phyloP scores from a whole-genome alignment of 2,113 vertebrate genomes.

The Syrmaticus mikado region DNA sequence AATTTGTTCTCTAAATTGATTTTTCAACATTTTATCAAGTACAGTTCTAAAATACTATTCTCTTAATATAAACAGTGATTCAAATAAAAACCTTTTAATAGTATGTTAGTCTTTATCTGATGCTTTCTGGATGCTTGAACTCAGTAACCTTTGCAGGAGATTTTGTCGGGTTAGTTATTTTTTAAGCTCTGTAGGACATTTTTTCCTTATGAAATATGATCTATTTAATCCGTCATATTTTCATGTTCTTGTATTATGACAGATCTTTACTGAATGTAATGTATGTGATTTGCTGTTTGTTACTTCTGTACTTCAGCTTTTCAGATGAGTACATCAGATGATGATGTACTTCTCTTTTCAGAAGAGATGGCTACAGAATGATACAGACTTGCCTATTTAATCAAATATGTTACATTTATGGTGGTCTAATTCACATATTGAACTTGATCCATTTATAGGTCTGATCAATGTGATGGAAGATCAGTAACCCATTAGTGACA shows the following conservation, averaged over 20 bases:
- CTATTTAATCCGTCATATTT: not conserved
- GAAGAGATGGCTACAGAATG: not conserved
- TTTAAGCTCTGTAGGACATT: not conserved
- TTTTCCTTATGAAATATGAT: not conserved
- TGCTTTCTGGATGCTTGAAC: not conserved
- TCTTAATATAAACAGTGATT: not conserved
- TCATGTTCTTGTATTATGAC: not conserved
- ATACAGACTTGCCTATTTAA: not conserved
- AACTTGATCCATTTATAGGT: not conserved
- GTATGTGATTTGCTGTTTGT: not conserved
- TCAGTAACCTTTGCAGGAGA: not conserved
- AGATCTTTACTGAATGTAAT: not conserved
- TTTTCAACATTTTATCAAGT: not conserved
- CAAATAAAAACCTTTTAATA: not conserved
- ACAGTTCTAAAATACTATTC: not conserved
- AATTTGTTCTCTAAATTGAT: not conserved
- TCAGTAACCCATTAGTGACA: not conserved
- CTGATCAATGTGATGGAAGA: not conserved
- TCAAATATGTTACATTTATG: rapidly evolving
- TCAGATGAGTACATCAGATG: too few relatives aligned
- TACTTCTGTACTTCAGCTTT: not conserved
- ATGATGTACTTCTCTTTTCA: too few relatives aligned
- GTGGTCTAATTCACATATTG: not conserved
- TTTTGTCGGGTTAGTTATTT: not conserved
- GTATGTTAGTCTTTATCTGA: not conserved